Evolutionary conservation across 2,113 vertebrate genomes (phyloP), one percentile per base, ranked within the genome.

Genomic region (Antechinus flavipes): DNA sequence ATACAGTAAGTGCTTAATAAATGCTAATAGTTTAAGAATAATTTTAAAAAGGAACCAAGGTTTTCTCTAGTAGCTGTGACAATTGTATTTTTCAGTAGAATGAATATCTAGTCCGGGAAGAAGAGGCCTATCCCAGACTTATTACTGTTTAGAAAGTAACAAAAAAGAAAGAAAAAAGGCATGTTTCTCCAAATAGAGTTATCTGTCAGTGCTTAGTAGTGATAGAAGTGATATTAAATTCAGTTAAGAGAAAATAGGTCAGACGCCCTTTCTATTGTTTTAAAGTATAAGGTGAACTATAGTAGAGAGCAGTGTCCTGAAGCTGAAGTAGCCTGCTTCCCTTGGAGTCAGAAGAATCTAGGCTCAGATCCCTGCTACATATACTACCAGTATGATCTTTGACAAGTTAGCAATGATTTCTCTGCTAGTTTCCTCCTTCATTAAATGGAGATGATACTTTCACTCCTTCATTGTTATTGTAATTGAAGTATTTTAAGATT

Each of bases 151-250:
- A 49, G 0, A 90, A 5, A 53, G 52, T 92, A 90, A 90, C 47
- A 90, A 25, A 61, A 9, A 58, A 49, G 49, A 7, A 27, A 27
- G 24, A 19, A 26, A 93, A 95, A 49, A 49, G 94, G 55, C 55
- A 12, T 50, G 0, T 95, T 96, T 96, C 27, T 95, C 46, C 22
- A 46, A 84, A n/a, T 96, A 53, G n/a, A 76, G 92, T 94, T 94
- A 42, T 89, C 46, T 25, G 0, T 76, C 30, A 91, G 30, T 50
- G n/a, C 47, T 89, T 55, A 27, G 49, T 93, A 8, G 19, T 50
- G 25, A 46, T 49, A 91, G 0, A 49, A 68, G 3, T 84, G 19
- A 6, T 84, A 7, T 84, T 84, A 6, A 58, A 9, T 91, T 55
- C 2, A 8, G 46, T 30, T 27, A 30, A 56, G 90, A 93, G 46